A percentile compares a stretch with the other conserved stretches of the same genome.
Evolutionary conservation across 2,797 vertebrate species (phyloP).

Genomic region (Apogon talboti): DNA sequence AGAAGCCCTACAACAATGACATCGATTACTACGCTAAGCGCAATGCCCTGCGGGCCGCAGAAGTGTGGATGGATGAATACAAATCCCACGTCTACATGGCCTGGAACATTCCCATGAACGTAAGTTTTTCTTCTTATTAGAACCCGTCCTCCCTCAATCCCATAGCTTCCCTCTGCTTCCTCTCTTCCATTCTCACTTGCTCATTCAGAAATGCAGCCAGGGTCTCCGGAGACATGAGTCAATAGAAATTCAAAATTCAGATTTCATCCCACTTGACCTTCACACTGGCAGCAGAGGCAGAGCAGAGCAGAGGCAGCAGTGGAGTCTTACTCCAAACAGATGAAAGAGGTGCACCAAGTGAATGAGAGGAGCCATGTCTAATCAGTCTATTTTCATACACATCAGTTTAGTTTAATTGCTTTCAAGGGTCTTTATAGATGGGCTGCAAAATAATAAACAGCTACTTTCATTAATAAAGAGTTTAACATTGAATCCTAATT

Average conservation of each 20-base stretch:
- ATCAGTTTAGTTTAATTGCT: conserved; percentile 76
- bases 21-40: conserved; percentile 94
- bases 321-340: conserved; percentile 44
- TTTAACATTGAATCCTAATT: conserved; percentile 71
- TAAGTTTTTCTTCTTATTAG: conserved; percentile 75
- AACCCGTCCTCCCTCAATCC: conserved; percentile 20
- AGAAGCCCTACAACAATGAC: conserved; percentile 97
- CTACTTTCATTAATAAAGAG: conserved; percentile 67
- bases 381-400: conserved; percentile 68
- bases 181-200: conserved; percentile 32
- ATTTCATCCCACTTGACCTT: conserved; percentile 77
- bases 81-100: conserved; percentile 96
- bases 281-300: conserved; percentile 42
- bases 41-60: conserved; percentile 94
- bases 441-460: conserved; percentile 71
- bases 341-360: conserved; percentile 32
- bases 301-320: conserved; percentile 25
- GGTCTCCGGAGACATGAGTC: conserved; percentile 50
- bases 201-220: conserved; percentile 52
- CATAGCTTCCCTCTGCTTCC: conserved; percentile 10
- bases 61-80: conserved; percentile 98
- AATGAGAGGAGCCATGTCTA: conserved; percentile 47
- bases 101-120: conserved; percentile 97
- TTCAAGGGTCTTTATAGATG: conserved; percentile 67
- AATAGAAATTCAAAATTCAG: conserved; percentile 74